Conservation (phyloP, 2,888 invertebrate genomes). For the Macrosiphum euphorbiae region DNA sequence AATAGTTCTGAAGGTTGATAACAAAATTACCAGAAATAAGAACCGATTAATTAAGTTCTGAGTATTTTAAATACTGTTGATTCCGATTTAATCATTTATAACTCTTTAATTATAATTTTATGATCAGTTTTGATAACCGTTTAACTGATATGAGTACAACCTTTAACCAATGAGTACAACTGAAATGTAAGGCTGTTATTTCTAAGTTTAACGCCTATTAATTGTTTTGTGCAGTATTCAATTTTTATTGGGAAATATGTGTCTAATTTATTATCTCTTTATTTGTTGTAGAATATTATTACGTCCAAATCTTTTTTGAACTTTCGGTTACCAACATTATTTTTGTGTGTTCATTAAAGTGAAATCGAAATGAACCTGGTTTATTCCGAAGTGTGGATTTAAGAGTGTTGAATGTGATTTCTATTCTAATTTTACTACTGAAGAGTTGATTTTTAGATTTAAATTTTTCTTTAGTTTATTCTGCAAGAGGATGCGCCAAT, state of each 20-base stretch:
- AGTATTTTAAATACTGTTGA: background rate
- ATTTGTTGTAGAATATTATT: background rate
- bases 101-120: background rate
- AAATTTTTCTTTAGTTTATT: too few relatives aligned
- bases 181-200: background rate
- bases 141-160: background rate
- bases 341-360: background rate
- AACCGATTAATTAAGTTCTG: background rate
- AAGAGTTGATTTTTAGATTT: too few relatives aligned
- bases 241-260: background rate
- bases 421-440: background rate
- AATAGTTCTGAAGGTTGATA: too few relatives aligned
- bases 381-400: slow-evolving; percentile 1
- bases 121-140: background rate
- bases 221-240: background rate
- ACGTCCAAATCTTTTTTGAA: background rate
- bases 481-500: too few relatives aligned
- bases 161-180: background rate
- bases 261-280: background rate
- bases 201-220: background rate
- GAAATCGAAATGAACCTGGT: too few relatives aligned
- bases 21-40: background rate
- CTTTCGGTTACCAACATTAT: background rate
- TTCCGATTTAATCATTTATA: background rate
- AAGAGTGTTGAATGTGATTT: background rate